Evolutionary conservation across 1,140 invertebrate genomes (phyloP).

Genomic region (Drosophila pseudoananassae): DNA sequence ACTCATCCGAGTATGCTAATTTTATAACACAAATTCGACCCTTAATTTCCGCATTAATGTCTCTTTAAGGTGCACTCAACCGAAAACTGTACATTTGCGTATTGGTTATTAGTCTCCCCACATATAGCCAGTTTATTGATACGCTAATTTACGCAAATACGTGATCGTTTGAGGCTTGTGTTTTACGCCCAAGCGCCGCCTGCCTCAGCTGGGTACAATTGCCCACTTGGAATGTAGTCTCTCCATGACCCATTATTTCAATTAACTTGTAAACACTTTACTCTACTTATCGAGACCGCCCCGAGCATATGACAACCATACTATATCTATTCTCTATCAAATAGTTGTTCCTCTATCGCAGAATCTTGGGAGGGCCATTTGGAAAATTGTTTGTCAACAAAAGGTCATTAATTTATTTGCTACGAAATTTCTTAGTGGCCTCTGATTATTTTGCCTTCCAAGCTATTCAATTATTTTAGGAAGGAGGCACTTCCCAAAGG

Average conservation of each 20-base stretch:
- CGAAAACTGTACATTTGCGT: constrained; percentile 8
- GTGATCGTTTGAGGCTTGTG: constrained; percentile 30
- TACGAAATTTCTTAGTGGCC: constrained; percentile 19
- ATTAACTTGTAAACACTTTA: constrained; percentile 68
- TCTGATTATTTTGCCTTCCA: constrained; percentile 13
- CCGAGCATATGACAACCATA: constrained; percentile 4
- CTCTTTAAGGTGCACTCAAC: constrained; percentile 22
- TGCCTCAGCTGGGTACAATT: constrained; percentile 3
- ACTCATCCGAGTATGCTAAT: constrained; percentile 22
- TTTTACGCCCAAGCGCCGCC: no score
- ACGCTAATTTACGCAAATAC: constrained; percentile 52
- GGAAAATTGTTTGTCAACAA: constrained; percentile 51
- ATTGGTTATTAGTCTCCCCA: neutral
- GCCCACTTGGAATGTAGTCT: constrained; percentile 22
- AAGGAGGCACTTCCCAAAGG: neutral
- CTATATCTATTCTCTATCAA: constrained; percentile 30
- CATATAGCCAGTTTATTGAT: constrained; percentile 42
- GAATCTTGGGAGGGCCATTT: constrained; percentile 31
- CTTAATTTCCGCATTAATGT: constrained; percentile 40
- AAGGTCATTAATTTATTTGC: constrained; percentile 51
- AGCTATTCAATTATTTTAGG: constrained; percentile 22
- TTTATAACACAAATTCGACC: constrained; percentile 34
- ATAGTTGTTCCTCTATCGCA: constrained; percentile 19
- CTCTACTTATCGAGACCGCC: constrained; percentile 46
- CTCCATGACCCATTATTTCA: constrained; percentile 56